phyloP scores from a whole-genome alignment of 2,113 vertebrate genomes.

The pig (Sus scrofa) region T2T-Sscrofa CM000813.6:112799501-112800000 shows the following conservation, averaged over 20 bases:
- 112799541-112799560: background rate
- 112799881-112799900: slow-evolving; percentile 1
- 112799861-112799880: background rate
- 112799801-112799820: background rate
- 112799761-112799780: background rate
- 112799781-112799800: background rate
- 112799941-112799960: background rate
- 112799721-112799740: background rate
- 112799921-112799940: background rate
- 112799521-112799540: background rate
- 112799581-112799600: background rate
- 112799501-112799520: background rate
- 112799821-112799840: background rate
- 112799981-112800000: background rate
- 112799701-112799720: background rate
- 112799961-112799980: background rate
- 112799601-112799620: background rate
- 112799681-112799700: background rate
- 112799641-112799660: background rate
- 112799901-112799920: slow-evolving; percentile 18
- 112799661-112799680: background rate
- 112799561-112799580: background rate
- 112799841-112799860: background rate
- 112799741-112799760: slow-evolving; percentile 36
- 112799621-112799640: background rate